Percentiles rank a stretch among this genome's conserved stretches.
phyloP scores from a whole-genome alignment of 2,797 vertebrate species.

The Lagocephalus sceleratus region DNA sequence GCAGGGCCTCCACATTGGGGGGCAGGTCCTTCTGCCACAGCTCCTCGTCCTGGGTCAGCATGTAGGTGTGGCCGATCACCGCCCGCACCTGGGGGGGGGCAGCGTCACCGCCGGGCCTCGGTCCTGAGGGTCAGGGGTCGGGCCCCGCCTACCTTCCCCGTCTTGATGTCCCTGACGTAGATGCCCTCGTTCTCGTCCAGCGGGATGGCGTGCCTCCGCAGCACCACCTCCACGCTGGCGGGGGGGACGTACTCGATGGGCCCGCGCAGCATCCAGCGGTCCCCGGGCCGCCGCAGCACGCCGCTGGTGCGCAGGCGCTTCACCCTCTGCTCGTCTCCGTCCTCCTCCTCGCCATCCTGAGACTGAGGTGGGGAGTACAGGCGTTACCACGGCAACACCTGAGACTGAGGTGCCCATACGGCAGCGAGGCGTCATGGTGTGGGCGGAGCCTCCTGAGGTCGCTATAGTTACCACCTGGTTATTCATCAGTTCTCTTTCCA shows the following conservation, averaged over 20 bases:
- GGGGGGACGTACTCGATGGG: conserved; percentile 88
- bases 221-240: conserved; percentile 78
- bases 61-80: conserved; percentile 87
- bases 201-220: conserved; percentile 78
- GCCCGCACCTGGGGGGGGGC: conserved; percentile 77
- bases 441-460: too few relatives aligned
- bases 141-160: conserved; percentile 76
- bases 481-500: too few relatives aligned
- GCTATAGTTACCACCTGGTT: too few relatives aligned
- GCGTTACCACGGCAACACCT: conserved; percentile 56
- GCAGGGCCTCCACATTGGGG: conserved; percentile 77
- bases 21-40: conserved; percentile 88
- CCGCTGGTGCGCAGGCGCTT: conserved; percentile 32
- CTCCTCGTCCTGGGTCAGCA: conserved; percentile 88
- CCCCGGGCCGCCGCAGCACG: conserved; percentile 79
- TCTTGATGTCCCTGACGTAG: conserved; percentile 87
- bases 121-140: too few relatives aligned
- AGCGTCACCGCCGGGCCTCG: not conserved
- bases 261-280: conserved; percentile 88
- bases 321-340: conserved; percentile 34
- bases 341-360: conserved; percentile 42
- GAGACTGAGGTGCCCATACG: too few relatives aligned
- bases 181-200: conserved; percentile 90
- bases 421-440: too few relatives aligned
- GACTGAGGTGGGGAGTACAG: conserved; percentile 13